These are phyloP conservation scores for Argyresthia goedartella DNA, from an alignment of 2,888 invertebrate genomes.

Conservation along the genomic window DNA sequence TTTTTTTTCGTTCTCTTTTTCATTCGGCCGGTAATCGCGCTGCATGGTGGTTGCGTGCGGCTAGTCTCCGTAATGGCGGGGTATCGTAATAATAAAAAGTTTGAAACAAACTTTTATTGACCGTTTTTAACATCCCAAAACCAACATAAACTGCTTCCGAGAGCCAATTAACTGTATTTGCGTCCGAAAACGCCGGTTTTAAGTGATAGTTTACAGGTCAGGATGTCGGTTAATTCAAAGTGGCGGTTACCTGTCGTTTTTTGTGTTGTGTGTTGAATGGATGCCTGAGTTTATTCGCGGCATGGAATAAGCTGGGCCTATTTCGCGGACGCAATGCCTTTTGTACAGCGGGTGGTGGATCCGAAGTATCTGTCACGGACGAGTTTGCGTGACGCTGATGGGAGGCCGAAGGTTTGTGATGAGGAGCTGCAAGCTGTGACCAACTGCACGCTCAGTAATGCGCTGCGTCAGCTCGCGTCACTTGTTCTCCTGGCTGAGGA, in stretches of 20 bases:
- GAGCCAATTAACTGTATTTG: constrained; percentile 24
- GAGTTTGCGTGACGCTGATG: constrained; percentile 71
- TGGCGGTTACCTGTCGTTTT: constrained; percentile 71
- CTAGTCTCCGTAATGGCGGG: constrained; percentile 46
- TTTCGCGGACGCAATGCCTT: constrained; percentile 78
- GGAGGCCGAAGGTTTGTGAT: constrained; percentile 72
- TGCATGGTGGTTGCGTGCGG: constrained; percentile 18
- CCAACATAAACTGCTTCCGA: constrained; percentile 22
- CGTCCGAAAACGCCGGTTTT: constrained; percentile 22
- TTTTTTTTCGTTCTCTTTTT: constrained; percentile 26
- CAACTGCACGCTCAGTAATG: constrained; percentile 88
- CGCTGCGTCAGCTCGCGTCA: constrained; percentile 87
- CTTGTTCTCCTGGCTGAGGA: constrained; percentile 87
- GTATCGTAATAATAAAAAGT: constrained; percentile 53
- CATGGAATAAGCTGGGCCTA: constrained; percentile 42
- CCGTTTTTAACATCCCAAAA: constrained; percentile 12
- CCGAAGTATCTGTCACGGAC: constrained; percentile 84
- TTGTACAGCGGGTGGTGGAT: constrained; percentile 86
- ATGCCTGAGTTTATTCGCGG: constrained; percentile 59
- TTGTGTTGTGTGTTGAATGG: constrained; percentile 67
- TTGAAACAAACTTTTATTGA: constrained; percentile 48
- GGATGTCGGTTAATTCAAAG: constrained; percentile 70
- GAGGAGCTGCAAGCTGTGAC: constrained; percentile 89
- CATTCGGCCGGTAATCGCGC: constrained; percentile 47
- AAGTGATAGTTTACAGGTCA: constrained; percentile 58